phyloP scores from a whole-genome alignment of 2,888 invertebrate genomes.

The Electrophaes corylata region DNA sequence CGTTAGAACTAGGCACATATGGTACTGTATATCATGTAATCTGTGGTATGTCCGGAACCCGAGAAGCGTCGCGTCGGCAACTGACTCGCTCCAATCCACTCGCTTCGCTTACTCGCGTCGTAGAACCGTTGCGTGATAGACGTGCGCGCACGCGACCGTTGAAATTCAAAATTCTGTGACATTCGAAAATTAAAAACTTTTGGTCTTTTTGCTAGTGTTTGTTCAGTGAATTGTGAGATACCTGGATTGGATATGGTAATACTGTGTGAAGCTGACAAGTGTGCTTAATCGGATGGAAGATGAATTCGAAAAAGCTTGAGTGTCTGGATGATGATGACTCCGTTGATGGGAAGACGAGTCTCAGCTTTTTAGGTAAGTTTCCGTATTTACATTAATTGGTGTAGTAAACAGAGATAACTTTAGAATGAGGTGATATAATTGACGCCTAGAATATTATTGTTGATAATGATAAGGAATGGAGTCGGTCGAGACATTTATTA shows the following conservation, averaged over 20 bases:
- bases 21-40: slow-evolving; percentile 10
- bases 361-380: slow-evolving; percentile 80
- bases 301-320: slow-evolving; percentile 83
- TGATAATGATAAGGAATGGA: slow-evolving; percentile 45
- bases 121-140: slow-evolving; percentile 58
- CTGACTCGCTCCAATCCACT: slow-evolving; percentile 55
- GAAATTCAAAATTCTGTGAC: slow-evolving; percentile 63
- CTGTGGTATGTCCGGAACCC: slow-evolving; percentile 40
- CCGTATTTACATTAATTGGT: slow-evolving; percentile 33
- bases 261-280: slow-evolving; percentile 62
- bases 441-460: slow-evolving; percentile 31
- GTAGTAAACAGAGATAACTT: slow-evolving; percentile 44
- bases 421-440: slow-evolving; percentile 33
- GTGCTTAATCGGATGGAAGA: slow-evolving; percentile 67
- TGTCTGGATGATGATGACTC: slow-evolving; percentile 74
- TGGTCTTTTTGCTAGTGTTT: slow-evolving; percentile 40
- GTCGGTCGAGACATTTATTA: slow-evolving; percentile 46
- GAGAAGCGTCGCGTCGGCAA: slow-evolving; percentile 32
- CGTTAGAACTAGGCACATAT: slow-evolving; percentile 63
- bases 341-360: slow-evolving; percentile 76
- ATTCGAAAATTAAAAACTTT: slow-evolving; percentile 40
- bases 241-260: slow-evolving; percentile 32
- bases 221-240: slow-evolving; percentile 34
- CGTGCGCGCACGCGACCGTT: slow-evolving; percentile 65
- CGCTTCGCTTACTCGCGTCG: slow-evolving; percentile 68